Evolutionary conservation across 2,113 vertebrate genomes (phyloP).

Genomic region (Oncorhynchus masou): DNA sequence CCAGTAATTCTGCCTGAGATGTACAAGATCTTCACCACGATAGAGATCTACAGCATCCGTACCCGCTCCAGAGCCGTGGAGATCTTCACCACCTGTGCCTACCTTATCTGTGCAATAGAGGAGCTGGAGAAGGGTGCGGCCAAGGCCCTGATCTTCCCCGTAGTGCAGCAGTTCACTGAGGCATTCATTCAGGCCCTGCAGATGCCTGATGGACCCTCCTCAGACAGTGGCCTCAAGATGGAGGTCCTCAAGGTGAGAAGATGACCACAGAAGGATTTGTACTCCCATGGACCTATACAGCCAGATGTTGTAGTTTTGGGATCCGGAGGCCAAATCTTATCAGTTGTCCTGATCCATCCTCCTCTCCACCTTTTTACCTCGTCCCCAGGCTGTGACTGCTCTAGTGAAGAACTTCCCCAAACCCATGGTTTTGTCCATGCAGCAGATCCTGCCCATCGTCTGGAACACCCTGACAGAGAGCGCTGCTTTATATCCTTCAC

Average conservation of each 20-base stretch:
- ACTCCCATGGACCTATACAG: too few species aligned
- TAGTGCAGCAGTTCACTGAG: constrained; percentile 97
- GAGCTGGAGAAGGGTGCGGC: constrained; percentile 97
- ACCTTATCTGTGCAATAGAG: constrained; percentile 97
- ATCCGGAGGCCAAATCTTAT: not conserved
- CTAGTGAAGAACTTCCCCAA: constrained; percentile 98
- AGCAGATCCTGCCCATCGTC: constrained; percentile 95
- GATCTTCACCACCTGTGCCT: constrained; percentile 98
- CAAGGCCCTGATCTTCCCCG: constrained; percentile 92
- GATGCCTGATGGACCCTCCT: constrained; percentile 91
- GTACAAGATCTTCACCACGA: constrained; percentile 99
- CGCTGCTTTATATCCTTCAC: constrained; percentile 93
- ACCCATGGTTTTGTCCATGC: constrained; percentile 97
- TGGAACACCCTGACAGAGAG: constrained; percentile 98
- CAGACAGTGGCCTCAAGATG: constrained; percentile 97
- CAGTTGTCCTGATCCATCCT: not conserved
- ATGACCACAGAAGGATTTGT: too few species aligned
- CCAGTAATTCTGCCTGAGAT: constrained; percentile 98
- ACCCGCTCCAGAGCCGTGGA: constrained; percentile 94
- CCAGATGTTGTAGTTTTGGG: not conserved
- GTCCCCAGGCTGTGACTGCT: constrained; percentile 88
- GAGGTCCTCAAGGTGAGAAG: constrained; percentile 90
- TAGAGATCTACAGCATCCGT: constrained; percentile 96
- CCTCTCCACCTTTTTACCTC: not conserved
- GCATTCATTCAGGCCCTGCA: constrained; percentile 96